Evolutionary conservation across 1,140 invertebrate species (phyloP), one percentile per base, ranked within the genome.

Genomic region (Drosophila tropicalis): DNA sequence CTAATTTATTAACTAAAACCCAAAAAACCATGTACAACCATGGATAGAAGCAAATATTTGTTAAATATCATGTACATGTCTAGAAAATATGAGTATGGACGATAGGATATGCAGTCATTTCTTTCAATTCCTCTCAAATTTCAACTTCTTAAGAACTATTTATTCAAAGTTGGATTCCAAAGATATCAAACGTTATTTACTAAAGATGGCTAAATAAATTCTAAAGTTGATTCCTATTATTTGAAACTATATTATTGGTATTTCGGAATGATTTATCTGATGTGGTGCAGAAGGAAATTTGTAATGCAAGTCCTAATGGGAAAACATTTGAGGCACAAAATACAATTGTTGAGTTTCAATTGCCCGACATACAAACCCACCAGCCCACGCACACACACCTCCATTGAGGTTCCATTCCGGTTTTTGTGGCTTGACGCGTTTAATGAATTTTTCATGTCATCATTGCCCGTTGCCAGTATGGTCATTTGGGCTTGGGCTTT

Each of bases 1-100:
- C 79, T 87, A 87, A 87, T 87, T 87, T 89, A 87, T 89, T 89
- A 87, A 87, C 83, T 83, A 72, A 72, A 67, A 56, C 72, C 41
- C 61, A 54, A 55, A 39, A 77, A 74, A 66, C 72, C 72, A 62
- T 71, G 58, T 40, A 63, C 34, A 36, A 58, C 36, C 36, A 39
- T 40, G 41, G 12, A 66, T 66, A 56, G 57, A 69, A 69, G 34
- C 70, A 83, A 87, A 89, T 80, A 80, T 89, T 83, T 87, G 76
- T 58, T 51, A 68, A 55, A 41, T 47, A 58, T 47, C 47, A 71
- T 64, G 32, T 39, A 47, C 22, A 51, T 22, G 19, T 19, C 10
- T 3, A 51, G 3, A 39, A 39, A 39, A 13, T 12, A 39, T 13
- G 12, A 39, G 36, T 12, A 39, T 12, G 12, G 10, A 3, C 36